These are phyloP conservation scores for Alethe castanea DNA, from an alignment of 2,113 vertebrate genomes.

Conservation along the genomic window DNA sequence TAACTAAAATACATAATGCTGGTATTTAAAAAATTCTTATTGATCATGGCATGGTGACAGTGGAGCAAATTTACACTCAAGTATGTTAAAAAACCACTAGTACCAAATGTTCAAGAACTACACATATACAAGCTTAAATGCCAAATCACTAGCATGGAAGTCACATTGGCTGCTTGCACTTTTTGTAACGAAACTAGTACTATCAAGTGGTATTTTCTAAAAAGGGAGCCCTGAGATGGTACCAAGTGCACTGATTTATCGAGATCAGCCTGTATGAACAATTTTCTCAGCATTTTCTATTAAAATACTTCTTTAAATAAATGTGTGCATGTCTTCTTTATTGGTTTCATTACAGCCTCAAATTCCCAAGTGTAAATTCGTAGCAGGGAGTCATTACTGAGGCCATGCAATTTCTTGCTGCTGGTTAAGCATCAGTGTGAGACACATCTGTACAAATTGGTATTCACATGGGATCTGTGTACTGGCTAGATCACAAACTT, in stretches of 20 bases:
- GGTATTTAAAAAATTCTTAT: neutral
- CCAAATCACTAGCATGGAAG: neutral
- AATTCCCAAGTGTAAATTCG: neutral
- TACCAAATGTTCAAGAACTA: neutral
- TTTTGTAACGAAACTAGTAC: neutral
- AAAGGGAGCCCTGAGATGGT: neutral
- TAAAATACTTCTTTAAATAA: neutral
- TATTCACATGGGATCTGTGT: neutral
- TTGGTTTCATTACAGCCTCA: neutral
- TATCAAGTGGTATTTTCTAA: neutral
- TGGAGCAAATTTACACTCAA: neutral
- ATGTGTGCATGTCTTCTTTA: neutral
- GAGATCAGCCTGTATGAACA: neutral
- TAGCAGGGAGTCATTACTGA: neutral
- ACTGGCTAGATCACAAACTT: neutral
- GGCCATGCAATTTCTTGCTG: neutral
- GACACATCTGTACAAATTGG: fast-evolving
- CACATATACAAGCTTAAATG: neutral
- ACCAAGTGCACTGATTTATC: neutral
- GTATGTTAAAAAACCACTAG: neutral
- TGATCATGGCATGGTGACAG: neutral
- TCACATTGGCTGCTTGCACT: neutral
- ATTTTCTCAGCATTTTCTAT: neutral
- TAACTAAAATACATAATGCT: neutral
- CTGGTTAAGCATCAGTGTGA: neutral